These are phyloP conservation scores for Tokudaia muenninki DNA, from an alignment of 2,797 vertebrate species.

Conservation along the genomic window DNA sequence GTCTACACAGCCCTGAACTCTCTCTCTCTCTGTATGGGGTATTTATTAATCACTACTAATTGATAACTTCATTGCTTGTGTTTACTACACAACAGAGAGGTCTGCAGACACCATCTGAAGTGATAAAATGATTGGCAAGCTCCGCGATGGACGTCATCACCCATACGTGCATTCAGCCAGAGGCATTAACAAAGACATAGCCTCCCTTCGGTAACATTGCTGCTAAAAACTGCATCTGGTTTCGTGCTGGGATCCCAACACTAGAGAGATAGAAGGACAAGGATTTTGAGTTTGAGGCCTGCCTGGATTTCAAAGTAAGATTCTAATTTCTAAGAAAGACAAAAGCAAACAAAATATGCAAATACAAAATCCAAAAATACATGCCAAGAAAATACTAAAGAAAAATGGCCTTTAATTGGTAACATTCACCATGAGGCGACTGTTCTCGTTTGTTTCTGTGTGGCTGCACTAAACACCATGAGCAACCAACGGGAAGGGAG, in stretches of 20 bases:
- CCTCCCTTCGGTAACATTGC: neutral
- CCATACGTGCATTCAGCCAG: accelerated
- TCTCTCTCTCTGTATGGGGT: too few species aligned
- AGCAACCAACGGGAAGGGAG: neutral
- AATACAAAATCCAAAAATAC: neutral
- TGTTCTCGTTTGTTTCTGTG: neutral
- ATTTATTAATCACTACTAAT: neutral
- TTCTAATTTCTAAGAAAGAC: neutral
- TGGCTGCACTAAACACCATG: neutral
- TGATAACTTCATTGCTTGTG: neutral
- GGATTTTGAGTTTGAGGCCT: neutral
- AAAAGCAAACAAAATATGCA: neutral
- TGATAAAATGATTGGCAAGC: neutral
- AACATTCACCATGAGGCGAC: neutral
- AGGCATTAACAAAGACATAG: neutral
- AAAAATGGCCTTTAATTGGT: neutral
- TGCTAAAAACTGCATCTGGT: neutral
- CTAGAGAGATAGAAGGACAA: neutral
- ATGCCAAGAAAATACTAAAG: neutral
- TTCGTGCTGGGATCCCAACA: too few species aligned
- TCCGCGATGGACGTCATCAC: accelerated
- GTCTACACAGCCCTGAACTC: neutral
- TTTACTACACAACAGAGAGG: neutral
- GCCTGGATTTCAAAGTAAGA: neutral
- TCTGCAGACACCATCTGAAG: neutral